These are phyloP conservation scores for Apteryx owenii DNA, from an alignment of 2,113 vertebrate species.

Conservation along the genomic window DNA sequence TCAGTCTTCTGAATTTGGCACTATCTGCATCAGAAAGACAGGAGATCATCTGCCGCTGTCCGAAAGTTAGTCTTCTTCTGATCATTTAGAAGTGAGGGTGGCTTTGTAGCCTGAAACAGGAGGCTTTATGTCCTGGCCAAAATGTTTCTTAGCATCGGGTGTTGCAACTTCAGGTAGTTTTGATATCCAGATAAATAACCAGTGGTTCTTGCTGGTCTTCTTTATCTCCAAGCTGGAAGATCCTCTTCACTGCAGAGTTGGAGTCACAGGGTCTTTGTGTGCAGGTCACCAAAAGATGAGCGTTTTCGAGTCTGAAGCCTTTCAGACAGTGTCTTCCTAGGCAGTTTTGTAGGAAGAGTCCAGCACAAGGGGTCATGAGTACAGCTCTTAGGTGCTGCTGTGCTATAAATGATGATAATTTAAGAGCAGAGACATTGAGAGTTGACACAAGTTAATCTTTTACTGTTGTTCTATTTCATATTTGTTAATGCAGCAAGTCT, in stretches of 20 bases:
- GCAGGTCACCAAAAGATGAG: not conserved
- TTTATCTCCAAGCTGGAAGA: not conserved
- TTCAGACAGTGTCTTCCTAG: not conserved
- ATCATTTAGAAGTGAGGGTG: not conserved
- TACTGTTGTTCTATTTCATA: not conserved
- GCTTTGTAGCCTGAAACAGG: not conserved
- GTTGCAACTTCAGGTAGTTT: not conserved
- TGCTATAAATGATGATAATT: not conserved
- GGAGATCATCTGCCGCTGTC: not conserved
- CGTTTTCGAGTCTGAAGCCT: not conserved
- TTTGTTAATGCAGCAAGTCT: not conserved
- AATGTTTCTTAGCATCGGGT: rapidly evolving
- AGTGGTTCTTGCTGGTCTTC: not conserved
- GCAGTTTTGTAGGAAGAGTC: not conserved
- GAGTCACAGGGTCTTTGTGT: not conserved
- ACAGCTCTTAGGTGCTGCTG: not conserved
- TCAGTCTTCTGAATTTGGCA: not conserved
- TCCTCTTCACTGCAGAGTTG: rapidly evolving
- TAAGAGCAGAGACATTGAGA: not conserved
- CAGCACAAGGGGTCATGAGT: not conserved
- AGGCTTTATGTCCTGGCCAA: rapidly evolving
- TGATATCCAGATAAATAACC: not conserved
- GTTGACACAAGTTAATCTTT: not conserved
- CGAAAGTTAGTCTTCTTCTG: not conserved
- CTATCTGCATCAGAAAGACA: not conserved